Conservation (phyloP, 2,888 invertebrate species). For the Junonia oenone region DNA sequence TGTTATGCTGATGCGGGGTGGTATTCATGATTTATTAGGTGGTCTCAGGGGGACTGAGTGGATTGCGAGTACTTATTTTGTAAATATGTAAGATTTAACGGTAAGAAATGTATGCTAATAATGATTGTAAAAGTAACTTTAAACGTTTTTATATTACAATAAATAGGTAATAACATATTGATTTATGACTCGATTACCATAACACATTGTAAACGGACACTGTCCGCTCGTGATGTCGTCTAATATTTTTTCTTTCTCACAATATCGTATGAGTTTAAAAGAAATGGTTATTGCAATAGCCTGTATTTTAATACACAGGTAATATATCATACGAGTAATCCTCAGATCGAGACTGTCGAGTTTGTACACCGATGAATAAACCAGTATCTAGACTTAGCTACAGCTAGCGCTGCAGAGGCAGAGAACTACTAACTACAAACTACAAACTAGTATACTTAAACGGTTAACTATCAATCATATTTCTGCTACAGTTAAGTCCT, state of each 20-base stretch:
- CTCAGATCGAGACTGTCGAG: slow-evolving; percentile 3
- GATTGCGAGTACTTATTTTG: not conserved
- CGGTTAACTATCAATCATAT: slow-evolving; percentile 74
- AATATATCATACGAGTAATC: slow-evolving; percentile 14
- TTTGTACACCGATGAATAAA: slow-evolving; percentile 6
- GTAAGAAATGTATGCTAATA: not conserved
- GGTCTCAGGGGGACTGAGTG: slow-evolving; percentile 10
- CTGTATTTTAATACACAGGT: slow-evolving; percentile 8
- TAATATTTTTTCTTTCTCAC: slow-evolving; percentile 9
- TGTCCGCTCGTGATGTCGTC: not conserved
- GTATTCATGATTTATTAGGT: slow-evolving; percentile 21
- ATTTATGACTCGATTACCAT: slow-evolving; percentile 12
- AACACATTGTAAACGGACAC: slow-evolving; percentile 1
- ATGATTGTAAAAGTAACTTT: not conserved
- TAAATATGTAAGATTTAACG: not conserved
- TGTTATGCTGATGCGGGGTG: slow-evolving; percentile 8
- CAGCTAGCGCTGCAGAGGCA: slow-evolving; percentile 1
- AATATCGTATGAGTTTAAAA: not conserved
- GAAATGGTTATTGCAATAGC: not conserved
- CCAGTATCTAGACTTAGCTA: slow-evolving; percentile 3
- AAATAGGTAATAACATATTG: slow-evolving; percentile 9
- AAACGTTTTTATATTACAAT: not conserved
- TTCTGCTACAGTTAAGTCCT: slow-evolving; percentile 73
- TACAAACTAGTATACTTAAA: slow-evolving; percentile 53
- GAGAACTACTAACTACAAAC: slow-evolving; percentile 36